A percentile compares a stretch with the other conserved stretches of the same genome.
phyloP scores from a whole-genome alignment of 2,113 vertebrate genomes.

The Nettapus auritus region DNA sequence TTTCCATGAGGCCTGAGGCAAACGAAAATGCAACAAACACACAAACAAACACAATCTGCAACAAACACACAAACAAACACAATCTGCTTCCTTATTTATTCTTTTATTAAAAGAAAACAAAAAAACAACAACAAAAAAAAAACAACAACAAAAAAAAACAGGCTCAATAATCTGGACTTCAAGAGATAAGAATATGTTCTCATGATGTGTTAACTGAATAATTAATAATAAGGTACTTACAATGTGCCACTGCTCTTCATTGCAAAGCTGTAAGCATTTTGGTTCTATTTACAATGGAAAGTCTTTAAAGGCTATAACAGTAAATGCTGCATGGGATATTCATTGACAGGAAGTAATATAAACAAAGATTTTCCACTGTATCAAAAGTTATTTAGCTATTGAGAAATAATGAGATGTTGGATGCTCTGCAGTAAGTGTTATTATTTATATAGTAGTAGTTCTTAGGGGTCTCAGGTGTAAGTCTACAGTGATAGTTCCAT shows the following conservation, averaged over 20 bases:
- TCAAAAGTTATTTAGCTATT: not conserved
- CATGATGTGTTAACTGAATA: not conserved
- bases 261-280: not conserved
- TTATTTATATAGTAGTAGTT: not conserved
- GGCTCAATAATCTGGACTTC: not conserved
- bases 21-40: not conserved
- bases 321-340: not conserved
- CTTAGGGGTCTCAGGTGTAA: not conserved
- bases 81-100: not conserved
- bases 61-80: not conserved
- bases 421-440: not conserved
- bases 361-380: not conserved
- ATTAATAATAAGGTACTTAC: not conserved
- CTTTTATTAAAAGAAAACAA: not conserved
- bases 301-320: not conserved
- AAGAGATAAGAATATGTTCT: not conserved
- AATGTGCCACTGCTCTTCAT: not conserved
- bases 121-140: no score
- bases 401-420: not conserved
- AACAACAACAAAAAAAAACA: not conserved
- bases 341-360: not conserved
- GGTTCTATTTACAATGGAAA: not conserved
- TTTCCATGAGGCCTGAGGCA: not conserved
- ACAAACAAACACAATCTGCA: not conserved
- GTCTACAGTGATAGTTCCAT: not conserved